These are phyloP conservation scores for Palythoa grandis DNA, from an alignment of 92 coral and sea anemone species.

Conservation along the genomic window DNA sequence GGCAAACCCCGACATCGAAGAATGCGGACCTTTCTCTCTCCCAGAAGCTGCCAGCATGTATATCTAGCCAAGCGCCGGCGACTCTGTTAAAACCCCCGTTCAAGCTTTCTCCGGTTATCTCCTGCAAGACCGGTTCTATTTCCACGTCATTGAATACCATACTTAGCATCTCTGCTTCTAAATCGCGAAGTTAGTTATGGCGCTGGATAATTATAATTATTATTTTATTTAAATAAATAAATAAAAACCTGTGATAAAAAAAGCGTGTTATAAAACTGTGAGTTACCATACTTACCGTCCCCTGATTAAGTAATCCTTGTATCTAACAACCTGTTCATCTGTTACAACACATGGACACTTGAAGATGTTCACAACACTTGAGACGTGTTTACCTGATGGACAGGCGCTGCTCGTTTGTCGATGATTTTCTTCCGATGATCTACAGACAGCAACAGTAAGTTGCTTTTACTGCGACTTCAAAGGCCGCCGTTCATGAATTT, in stretches of 20 bases:
- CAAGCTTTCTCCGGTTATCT: too few relatives aligned
- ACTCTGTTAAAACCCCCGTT: too few relatives aligned
- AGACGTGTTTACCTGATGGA: constrained; percentile 24
- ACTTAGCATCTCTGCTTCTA: too few relatives aligned
- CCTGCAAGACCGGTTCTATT: too few relatives aligned
- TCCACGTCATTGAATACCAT: too few relatives aligned
- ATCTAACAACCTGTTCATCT: neutral
- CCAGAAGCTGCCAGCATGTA: too few relatives aligned
- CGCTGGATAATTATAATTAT: neutral
- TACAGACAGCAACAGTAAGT: neutral
- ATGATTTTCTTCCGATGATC: neutral
- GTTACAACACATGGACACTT: constrained; percentile 18
- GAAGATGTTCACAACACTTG: constrained; percentile 6
- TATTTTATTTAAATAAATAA: neutral
- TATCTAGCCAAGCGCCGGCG: too few relatives aligned
- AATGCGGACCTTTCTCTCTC: too few relatives aligned
- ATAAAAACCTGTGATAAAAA: neutral
- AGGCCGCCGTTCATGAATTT: too few relatives aligned
- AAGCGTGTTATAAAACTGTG: neutral
- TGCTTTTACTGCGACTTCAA: too few relatives aligned
- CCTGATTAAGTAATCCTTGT: neutral
- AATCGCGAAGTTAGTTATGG: too few relatives aligned
- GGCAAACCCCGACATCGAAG: too few relatives aligned
- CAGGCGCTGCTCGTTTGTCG: constrained; percentile 17
- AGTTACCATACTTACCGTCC: constrained; percentile 8